Base-by-base conservation (phyloP, 2,113 vertebrate genomes). In the Elachura formosa region DNA sequence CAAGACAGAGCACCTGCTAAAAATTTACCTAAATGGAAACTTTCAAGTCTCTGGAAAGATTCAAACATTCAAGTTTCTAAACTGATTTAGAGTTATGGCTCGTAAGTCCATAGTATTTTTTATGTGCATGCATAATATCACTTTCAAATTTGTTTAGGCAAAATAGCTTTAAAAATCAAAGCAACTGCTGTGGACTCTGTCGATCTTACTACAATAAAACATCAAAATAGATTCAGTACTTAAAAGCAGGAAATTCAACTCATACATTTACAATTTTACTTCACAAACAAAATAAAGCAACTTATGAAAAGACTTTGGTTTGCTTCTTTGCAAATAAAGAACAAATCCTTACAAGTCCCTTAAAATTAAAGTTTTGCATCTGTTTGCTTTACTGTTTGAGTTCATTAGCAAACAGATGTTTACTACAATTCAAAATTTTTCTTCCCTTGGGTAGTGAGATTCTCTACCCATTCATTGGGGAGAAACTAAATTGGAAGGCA, bases 1-100 rank as follows among this genome's bases (percentile, higher is more conserved):
- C 94, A 98, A 97, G 94, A 97, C 68, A 97, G 93, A 98, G 84
- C 63, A 97, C 96, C 97, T 97, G 96, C 98, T 95, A 95, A 94
- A 96, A 96, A 96, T 97, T 95, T 97, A 94, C 96, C 97, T 94
- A 73, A 97, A 96, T 89, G 79, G 94, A 97, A 97, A 97, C 63
- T 95, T 96, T 92, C 67, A 97, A 66, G 33, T 89, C 74, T 88
- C 96, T 97, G 89, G 81, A 92, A 93, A 94, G 76, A 83, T 64
- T 73, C 54, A 87, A 90, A 96, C 52, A 55, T 80, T 76, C 46
- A 79, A 46, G 33, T 82, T 84, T 73, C 36, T 80, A 90, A 84
- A 9, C 2, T 73, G 7, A 41, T 40, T 41, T 62, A 86, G 28
- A 38, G 14, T 24, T 92, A 84, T 74, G 82, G 17, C 73, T 93